Percentiles rank a stretch among this genome's conserved stretches.
Conservation (phyloP, 2,888 invertebrate species). For the Strigamia crassipes region DNA sequence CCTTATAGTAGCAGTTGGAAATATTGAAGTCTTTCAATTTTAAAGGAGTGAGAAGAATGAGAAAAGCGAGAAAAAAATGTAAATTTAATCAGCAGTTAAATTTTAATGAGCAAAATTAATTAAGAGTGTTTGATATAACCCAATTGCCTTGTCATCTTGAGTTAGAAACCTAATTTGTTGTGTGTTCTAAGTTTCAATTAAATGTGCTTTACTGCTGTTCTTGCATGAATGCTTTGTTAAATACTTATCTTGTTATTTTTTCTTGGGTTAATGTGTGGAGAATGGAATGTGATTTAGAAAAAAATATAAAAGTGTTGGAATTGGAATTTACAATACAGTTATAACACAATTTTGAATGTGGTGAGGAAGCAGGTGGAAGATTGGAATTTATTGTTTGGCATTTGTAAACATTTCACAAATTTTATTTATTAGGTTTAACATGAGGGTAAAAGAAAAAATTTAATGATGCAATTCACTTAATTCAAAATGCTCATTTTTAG, state of each 20-base stretch:
- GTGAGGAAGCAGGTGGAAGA: too few relatives aligned
- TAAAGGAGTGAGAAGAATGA: neutral
- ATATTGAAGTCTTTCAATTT: neutral
- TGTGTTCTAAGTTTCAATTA: slow-evolving; percentile 22
- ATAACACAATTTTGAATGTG: too few relatives aligned
- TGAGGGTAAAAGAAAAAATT: neutral
- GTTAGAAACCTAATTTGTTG: slow-evolving; percentile 26
- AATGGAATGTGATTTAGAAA: too few relatives aligned
- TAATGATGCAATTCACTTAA: neutral
- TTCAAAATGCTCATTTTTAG: neutral
- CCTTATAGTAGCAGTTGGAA: neutral
- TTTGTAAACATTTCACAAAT: too few relatives aligned
- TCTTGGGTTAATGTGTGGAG: too few relatives aligned
- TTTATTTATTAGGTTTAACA: too few relatives aligned
- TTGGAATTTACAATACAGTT: too few relatives aligned
- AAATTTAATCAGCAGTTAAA: slow-evolving; percentile 30
- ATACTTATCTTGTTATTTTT: neutral
- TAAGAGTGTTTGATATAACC: neutral
- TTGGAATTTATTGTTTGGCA: too few relatives aligned
- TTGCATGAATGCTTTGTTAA: neutral
- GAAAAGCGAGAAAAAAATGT: neutral
- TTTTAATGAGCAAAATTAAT: slow-evolving; percentile 22
- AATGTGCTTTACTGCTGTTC: neutral
- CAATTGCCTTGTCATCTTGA: slow-evolving; percentile 26
- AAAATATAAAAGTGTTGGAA: too few relatives aligned